Base-by-base conservation (phyloP, 2,797 vertebrate species). In the Petrocephalus sullivani region DNA sequence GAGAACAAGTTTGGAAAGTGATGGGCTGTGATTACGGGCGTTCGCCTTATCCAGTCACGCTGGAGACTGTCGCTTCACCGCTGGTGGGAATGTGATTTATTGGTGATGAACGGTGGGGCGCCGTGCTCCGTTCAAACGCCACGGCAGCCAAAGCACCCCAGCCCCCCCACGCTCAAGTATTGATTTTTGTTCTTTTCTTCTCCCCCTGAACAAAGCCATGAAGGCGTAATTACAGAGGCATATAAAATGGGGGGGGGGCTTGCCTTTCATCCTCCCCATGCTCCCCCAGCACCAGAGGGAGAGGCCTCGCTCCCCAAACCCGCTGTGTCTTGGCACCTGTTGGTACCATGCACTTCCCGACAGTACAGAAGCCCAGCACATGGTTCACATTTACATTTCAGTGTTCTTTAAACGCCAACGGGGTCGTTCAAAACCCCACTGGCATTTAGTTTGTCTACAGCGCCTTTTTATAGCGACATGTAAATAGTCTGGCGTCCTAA, bases 61-160 rank as follows among this genome's bases (percentile, higher is more conserved):
- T 3, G 60, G 7, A 71, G 28, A 56, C 46, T 21, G 2, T 84
- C 54, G 5, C 12, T 60, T 21, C n/a, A 8, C 58, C 28, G 21
- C 46, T 33, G 19, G 83, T 81, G 46, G 23, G 58, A 64, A 87
- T 87, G 56, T 84, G 16, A 83, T 87, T 87, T 82, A 64, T 67
- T 67, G 56, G 60, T 87, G 54, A 89, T 64, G 4, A 57, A 21
- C n/a, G 16, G 57, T 57, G 78, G 49, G 64, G 57, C 21, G 16
- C 83, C 16, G 6, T 41, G 53, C 54, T 87, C 21, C 46, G 3
- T 10, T 33, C 75, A 51, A 64, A 61, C 4, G 19, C 49, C 54
- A 87, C 54, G 21, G 2, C n/a, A 19, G 46, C 46, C n/a, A 53
- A 14, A 86, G 64, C 41, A 56, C 21, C 33, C 9, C 61, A 2